These are phyloP conservation scores for Cladorhizidae sp. DNA, from an alignment of 37 sponge, comb jelly and placozoan genomes.

Conservation along the genomic window DNA sequence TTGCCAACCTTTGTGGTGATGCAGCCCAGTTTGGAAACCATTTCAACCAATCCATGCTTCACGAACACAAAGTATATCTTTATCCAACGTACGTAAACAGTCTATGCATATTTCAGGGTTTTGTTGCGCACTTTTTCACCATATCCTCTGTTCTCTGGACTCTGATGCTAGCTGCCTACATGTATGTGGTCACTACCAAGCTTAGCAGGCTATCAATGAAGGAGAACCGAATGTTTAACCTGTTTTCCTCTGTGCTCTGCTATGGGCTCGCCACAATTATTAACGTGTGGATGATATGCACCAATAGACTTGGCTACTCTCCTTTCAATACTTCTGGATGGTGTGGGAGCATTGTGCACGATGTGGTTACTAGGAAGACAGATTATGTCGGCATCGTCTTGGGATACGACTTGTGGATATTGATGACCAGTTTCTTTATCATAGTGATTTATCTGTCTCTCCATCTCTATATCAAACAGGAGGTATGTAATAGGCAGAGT, in stretches of 20 bases:
- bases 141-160: conserved; percentile 65
- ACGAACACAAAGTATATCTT: conserved; percentile 24
- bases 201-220: not conserved
- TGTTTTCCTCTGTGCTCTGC: conserved; percentile 21
- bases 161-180: conserved; percentile 44
- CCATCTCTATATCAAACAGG: conserved; percentile 23
- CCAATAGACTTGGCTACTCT: conserved; percentile 54
- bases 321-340: conserved; percentile 72
- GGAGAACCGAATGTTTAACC: not conserved
- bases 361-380: not conserved
- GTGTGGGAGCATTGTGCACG: conserved; percentile 36
- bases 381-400: conserved; percentile 9
- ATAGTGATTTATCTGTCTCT: conserved; percentile 31
- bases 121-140: conserved; percentile 32
- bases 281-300: conserved; percentile 43
- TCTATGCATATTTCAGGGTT: conserved; percentile 36
- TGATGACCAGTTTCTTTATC: conserved; percentile 38
- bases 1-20: conserved; percentile 41
- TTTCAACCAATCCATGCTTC: conserved; percentile 14
- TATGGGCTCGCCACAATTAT: conserved; percentile 48
- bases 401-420: conserved; percentile 57
- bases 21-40: conserved; percentile 21
- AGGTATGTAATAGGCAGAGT: conserved; percentile 30
- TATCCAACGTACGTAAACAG: not conserved
- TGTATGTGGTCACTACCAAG: conserved; percentile 19